Evolutionary conservation across 64 coral and sea anemone species (phyloP).

Genomic region (Catalaphyllia jardinei): DNA sequence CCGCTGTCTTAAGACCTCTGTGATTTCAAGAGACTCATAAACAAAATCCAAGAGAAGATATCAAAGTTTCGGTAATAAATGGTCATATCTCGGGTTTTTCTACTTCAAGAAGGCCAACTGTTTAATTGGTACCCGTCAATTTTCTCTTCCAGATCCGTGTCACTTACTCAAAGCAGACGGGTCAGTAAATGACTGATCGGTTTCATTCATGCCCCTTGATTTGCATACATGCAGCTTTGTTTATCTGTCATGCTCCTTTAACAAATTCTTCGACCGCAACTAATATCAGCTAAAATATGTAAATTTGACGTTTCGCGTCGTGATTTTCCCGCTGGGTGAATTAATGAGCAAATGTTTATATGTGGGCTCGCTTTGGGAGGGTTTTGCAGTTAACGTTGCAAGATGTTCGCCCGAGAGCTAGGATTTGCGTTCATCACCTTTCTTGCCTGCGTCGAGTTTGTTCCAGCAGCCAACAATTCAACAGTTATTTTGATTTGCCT

Average conservation of each 20-base stretch:
- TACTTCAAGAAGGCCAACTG: too few species aligned
- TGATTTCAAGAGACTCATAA: too few species aligned
- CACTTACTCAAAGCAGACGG: background rate
- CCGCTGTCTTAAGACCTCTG: too few species aligned
- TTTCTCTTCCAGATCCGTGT: background rate
- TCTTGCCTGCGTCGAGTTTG: background rate
- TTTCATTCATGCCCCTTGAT: background rate
- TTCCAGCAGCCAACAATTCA: background rate
- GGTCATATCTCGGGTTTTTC: too few species aligned
- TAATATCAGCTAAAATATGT: conserved; percentile 6
- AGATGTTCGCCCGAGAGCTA: background rate
- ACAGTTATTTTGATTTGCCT: conserved; percentile 64
- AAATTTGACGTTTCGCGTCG: background rate
- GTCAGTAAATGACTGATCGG: conserved; percentile 9
- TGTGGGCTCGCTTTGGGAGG: background rate
- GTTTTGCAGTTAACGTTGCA: background rate
- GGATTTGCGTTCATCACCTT: background rate
- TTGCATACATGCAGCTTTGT: conserved; percentile 33
- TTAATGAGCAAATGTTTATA: background rate
- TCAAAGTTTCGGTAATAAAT: too few species aligned
- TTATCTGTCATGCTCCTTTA: conserved; percentile 22
- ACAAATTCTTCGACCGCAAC: conserved; percentile 11
- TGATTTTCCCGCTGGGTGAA: background rate
- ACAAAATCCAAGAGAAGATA: too few species aligned
- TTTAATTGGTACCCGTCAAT: background rate